phyloP scores from a whole-genome alignment of 2,888 invertebrate species.

The Idaea aversata region DNA sequence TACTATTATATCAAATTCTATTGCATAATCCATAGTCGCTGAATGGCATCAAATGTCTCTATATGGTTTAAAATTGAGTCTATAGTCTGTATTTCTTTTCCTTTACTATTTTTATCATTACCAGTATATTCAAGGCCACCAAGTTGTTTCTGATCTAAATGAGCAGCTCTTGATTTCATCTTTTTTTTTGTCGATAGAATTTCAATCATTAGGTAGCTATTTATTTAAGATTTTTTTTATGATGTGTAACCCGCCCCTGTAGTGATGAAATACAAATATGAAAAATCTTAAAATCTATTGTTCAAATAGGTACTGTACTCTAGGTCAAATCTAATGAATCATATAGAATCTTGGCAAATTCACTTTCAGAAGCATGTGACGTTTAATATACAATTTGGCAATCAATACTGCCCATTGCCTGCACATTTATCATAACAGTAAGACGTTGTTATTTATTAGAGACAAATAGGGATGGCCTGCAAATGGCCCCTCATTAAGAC shows the following conservation, averaged over 20 bases:
- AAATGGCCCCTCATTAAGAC: conserved; percentile 25
- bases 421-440: conserved; percentile 58
- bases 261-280: too few relatives aligned
- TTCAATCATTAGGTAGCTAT: not conserved
- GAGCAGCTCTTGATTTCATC: not conserved
- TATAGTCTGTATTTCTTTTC: conserved; percentile 13
- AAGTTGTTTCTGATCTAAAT: not conserved
- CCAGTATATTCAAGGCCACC: conserved; percentile 1
- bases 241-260: too few relatives aligned
- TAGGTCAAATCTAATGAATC: not conserved
- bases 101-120: conserved; percentile 19
- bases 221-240: not conserved
- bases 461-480: conserved; percentile 54
- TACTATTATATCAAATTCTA: not conserved
- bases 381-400: conserved; percentile 51
- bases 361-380: conserved; percentile 44
- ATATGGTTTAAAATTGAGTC: not conserved
- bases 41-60: not conserved
- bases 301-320: too few relatives aligned
- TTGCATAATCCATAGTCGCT: not conserved
- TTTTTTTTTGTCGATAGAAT: not conserved
- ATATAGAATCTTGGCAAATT: conserved; percentile 44
- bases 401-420: conserved; percentile 38
- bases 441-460: conserved; percentile 49
- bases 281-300: too few relatives aligned